Conservation (phyloP, 2,797 vertebrate species). For the Chrysocyon brachyurus region DNA sequence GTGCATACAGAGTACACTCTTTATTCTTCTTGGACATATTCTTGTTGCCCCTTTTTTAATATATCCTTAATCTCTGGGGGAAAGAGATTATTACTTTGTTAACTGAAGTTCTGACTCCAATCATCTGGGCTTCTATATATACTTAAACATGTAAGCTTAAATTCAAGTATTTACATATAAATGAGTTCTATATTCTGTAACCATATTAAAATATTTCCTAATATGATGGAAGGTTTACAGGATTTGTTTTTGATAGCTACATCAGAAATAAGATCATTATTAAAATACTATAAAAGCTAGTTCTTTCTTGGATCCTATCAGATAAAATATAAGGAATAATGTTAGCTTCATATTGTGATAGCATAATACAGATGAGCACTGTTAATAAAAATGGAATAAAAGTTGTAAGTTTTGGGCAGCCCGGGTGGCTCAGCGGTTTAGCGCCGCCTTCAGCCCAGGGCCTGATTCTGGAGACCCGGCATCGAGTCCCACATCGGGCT, state of each 20-base stretch:
- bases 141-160: constrained; percentile 48
- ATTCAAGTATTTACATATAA: constrained; percentile 67
- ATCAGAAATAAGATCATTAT: constrained; percentile 64
- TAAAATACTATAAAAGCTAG: constrained; percentile 42
- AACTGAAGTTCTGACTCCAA: constrained; percentile 54
- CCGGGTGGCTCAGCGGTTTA: no score
- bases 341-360: constrained; percentile 31
- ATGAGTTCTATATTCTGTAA: constrained; percentile 49
- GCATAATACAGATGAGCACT: neutral
- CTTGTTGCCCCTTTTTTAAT: constrained; percentile 36
- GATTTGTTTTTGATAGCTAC: constrained; percentile 42
- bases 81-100: constrained; percentile 53
- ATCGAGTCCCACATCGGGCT: no score
- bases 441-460: no score
- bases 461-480: no score
- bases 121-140: constrained; percentile 45
- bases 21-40: constrained; percentile 62
- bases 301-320: constrained; percentile 43
- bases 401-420: neutral
- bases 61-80: neutral
- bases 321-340: constrained; percentile 40
- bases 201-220: constrained; percentile 53
- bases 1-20: constrained; percentile 30
- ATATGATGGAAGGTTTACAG: constrained; percentile 15
- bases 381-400: constrained; percentile 42